phyloP scores from a whole-genome alignment of 2,113 vertebrate species.

The Nesoenas mayeri region DNA sequence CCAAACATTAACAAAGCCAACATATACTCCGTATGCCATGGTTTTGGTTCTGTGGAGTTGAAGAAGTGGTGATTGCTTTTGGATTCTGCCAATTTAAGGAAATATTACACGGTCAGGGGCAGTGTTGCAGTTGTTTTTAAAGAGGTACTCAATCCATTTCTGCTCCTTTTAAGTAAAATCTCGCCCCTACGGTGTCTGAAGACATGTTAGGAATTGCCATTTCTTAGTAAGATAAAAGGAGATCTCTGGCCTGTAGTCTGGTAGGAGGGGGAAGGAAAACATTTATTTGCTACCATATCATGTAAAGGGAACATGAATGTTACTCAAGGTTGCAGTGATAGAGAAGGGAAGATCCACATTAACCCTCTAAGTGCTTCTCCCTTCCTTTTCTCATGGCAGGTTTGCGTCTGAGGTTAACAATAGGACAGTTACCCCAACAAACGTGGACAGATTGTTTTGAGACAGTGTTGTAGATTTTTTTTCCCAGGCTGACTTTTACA shows the following conservation, averaged over 20 bases:
- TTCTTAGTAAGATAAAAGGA: neutral
- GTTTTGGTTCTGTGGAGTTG: neutral
- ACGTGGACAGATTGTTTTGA: neutral
- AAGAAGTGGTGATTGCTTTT: neutral
- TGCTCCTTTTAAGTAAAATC: neutral
- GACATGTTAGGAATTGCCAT: neutral
- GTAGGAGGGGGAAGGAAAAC: neutral
- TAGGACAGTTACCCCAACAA: neutral
- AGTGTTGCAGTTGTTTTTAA: neutral
- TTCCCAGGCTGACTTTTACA: neutral
- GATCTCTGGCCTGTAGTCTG: neutral
- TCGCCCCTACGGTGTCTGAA: neutral
- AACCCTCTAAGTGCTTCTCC: neutral
- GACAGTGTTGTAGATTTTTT: neutral
- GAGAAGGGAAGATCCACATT: neutral
- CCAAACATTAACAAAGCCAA: neutral
- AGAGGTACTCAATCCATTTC: neutral
- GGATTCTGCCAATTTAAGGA: neutral
- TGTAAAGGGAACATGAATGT: neutral
- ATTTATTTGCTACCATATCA: neutral
- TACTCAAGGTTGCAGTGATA: neutral
- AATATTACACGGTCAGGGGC: neutral
- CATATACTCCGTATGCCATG: rapidly evolving
- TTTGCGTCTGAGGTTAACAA: neutral
- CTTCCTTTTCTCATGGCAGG: neutral